phyloP scores from a whole-genome alignment of 23 tunicate genomes.

The Trididemnum miniatum region DNA sequence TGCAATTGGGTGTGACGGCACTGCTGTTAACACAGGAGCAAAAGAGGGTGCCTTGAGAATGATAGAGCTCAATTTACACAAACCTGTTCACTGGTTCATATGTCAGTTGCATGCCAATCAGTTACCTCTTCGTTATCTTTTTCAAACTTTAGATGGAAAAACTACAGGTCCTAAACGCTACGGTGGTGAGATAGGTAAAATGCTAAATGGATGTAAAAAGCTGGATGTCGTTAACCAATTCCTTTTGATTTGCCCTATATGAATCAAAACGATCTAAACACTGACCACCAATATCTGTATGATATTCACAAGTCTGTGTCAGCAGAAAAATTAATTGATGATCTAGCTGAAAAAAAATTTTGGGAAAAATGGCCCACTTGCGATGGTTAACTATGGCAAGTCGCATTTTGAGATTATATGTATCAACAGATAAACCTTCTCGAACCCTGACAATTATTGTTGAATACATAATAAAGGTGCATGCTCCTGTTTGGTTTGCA shows the following conservation, averaged over 20 bases:
- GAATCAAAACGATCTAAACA: too few relatives aligned
- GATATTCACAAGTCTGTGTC: not conserved
- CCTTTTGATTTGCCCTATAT: not conserved
- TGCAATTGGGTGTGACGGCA: slow-evolving; percentile 10
- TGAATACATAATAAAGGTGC: too few relatives aligned
- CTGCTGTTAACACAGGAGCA: slow-evolving; percentile 1
- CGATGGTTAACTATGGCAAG: too few relatives aligned
- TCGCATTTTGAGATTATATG: too few relatives aligned
- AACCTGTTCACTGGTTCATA: not conserved
- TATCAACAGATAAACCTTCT: too few relatives aligned
- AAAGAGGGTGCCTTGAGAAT: not conserved
- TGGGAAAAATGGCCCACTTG: not conserved
- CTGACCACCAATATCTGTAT: not conserved
- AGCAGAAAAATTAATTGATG: too few relatives aligned
- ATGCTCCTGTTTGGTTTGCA: too few relatives aligned
- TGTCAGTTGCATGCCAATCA: not conserved
- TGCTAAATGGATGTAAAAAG: not conserved
- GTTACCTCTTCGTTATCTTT: not conserved
- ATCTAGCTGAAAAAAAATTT: not conserved
- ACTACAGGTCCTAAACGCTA: not conserved
- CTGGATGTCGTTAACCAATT: not conserved
- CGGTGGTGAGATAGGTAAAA: not conserved
- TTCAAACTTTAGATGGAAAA: too few relatives aligned
- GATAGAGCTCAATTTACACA: not conserved
- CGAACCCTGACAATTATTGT: too few relatives aligned